These are phyloP conservation scores for Stratiomys singularior DNA, from an alignment of 2,888 invertebrate genomes.

Conservation along the genomic window DNA sequence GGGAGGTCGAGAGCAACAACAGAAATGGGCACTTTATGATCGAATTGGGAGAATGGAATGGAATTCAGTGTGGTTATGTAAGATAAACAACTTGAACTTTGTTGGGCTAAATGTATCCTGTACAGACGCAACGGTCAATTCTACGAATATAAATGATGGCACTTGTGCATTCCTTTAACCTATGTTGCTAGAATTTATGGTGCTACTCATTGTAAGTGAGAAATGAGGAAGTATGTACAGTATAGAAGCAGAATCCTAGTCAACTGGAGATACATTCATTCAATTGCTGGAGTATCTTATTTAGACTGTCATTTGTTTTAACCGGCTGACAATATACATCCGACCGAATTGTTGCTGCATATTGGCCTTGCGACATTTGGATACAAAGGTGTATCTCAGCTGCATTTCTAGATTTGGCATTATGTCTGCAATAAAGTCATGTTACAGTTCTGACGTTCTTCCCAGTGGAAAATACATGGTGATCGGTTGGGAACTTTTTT, in stretches of 20 bases:
- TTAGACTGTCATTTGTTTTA: background rate
- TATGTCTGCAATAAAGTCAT: too few relatives aligned
- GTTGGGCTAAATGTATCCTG: background rate
- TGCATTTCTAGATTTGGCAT: too few relatives aligned
- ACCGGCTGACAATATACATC: background rate
- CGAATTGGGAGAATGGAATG: slow-evolving; percentile 19
- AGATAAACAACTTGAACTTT: slow-evolving; percentile 1
- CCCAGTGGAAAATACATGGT: too few relatives aligned
- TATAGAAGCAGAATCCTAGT: background rate
- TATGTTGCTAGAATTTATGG: slow-evolving; percentile 13
- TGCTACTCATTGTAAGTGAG: background rate
- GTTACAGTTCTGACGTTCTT: too few relatives aligned
- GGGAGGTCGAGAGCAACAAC: too few relatives aligned
- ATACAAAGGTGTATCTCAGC: too few relatives aligned
- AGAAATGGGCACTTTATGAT: slow-evolving; percentile 31
- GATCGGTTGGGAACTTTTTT: too few relatives aligned
- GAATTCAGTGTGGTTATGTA: slow-evolving; percentile 29
- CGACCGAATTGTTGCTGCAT: background rate
- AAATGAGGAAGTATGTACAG: slow-evolving; percentile 9
- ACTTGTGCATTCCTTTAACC: slow-evolving; percentile 14
- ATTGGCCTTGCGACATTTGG: background rate
- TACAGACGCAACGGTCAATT: slow-evolving; percentile 27
- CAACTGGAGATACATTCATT: background rate
- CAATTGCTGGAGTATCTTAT: background rate
- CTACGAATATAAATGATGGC: slow-evolving; percentile 22